Evolutionary conservation across 2,888 invertebrate genomes (phyloP).

Genomic region (Idaea aversata): DNA sequence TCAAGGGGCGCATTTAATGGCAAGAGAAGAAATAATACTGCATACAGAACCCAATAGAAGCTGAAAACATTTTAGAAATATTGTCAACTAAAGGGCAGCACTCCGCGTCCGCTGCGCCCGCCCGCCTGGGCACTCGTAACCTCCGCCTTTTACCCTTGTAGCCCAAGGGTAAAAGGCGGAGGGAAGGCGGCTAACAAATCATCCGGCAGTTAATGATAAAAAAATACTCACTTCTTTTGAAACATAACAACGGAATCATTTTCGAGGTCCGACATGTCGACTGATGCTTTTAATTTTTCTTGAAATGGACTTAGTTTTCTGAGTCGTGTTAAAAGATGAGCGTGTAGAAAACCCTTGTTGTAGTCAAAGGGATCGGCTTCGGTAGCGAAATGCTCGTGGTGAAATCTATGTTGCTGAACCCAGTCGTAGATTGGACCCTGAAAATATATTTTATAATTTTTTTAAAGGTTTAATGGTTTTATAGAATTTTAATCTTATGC

Average conservation of each 20-base stretch:
- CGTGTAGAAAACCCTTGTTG: constrained; percentile 88
- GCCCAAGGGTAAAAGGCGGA: no score
- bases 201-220: not conserved
- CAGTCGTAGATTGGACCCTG: constrained; percentile 92
- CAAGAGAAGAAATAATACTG: constrained; percentile 82
- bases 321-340: constrained; percentile 88
- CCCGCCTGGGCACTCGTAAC: no score
- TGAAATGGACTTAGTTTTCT: constrained; percentile 83
- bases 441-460: constrained; percentile 25
- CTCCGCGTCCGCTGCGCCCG: not conserved
- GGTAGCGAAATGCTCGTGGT: constrained; percentile 89
- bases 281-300: constrained; percentile 80
- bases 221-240: constrained; percentile 85
- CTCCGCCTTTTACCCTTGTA: not conserved
- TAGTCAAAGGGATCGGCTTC: constrained; percentile 90
- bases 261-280: constrained; percentile 91
- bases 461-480: no score
- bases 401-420: constrained; percentile 90
- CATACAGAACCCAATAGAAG: constrained; percentile 85
- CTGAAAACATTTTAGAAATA: constrained; percentile 68
- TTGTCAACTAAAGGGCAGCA: not conserved
- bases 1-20: constrained; percentile 89
- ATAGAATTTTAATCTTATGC: no score
- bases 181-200: no score
- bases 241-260: constrained; percentile 88